These are phyloP conservation scores for Acanthoscelides obtectus DNA, from an alignment of 2,888 invertebrate species.

Conservation along the genomic window DNA sequence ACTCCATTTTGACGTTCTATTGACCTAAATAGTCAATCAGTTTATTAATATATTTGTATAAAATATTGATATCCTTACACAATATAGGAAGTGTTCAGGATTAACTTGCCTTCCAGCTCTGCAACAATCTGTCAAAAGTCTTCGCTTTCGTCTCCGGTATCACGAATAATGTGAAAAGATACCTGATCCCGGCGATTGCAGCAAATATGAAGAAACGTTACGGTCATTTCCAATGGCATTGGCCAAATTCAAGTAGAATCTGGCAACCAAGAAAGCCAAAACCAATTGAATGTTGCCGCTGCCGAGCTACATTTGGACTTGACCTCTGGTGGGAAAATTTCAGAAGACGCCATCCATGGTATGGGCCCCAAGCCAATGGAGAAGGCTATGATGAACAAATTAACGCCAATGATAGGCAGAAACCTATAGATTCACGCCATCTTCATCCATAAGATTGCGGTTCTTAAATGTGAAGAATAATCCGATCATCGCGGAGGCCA, in stretches of 20 bases:
- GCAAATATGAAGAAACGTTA: constrained; percentile 62
- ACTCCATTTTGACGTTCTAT: too few species aligned
- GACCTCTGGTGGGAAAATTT: constrained; percentile 75
- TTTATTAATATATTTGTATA: too few species aligned
- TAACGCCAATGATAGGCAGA: constrained; percentile 70
- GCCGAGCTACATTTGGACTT: constrained; percentile 73
- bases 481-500: too few species aligned
- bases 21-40: too few species aligned
- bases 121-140: constrained; percentile 33
- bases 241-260: constrained; percentile 60
- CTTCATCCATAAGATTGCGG: constrained; percentile 33
- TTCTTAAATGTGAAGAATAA: constrained; percentile 58
- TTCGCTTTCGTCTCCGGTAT: constrained; percentile 42
- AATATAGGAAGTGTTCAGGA: too few species aligned
- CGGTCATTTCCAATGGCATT: constrained; percentile 52
- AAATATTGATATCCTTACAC: too few species aligned
- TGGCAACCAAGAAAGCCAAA: too few species aligned
- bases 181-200: constrained; percentile 59
- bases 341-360: constrained; percentile 82
- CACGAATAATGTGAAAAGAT: constrained; percentile 52
- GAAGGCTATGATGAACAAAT: constrained; percentile 73
- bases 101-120: constrained; percentile 5
- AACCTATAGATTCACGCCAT: constrained; percentile 58
- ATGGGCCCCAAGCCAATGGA: constrained; percentile 82
- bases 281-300: constrained; percentile 81